phyloP scores from a whole-genome alignment of 2,113 vertebrate genomes.

The Poecile atricapillus region DNA sequence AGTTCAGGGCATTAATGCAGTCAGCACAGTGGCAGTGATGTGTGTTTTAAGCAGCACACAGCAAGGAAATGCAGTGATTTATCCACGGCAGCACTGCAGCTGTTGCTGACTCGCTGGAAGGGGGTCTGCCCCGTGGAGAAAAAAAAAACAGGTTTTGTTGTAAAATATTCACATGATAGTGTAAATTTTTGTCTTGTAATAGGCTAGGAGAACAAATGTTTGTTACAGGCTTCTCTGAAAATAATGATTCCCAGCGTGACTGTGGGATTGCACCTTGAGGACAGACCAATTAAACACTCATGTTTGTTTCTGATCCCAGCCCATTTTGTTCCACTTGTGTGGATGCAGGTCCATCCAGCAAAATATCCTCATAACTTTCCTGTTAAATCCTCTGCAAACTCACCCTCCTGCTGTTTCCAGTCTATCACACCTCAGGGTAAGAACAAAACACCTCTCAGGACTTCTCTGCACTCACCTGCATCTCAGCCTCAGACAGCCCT shows the following conservation, averaged over 20 bases:
- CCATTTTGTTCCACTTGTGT: background rate
- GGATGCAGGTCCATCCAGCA: background rate
- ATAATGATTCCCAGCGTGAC: background rate
- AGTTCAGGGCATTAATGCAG: background rate
- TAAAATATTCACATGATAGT: background rate
- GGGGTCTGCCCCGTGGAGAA: background rate
- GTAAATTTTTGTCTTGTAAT: background rate
- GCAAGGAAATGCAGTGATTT: background rate
- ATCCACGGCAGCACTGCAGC: background rate
- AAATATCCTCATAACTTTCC: background rate
- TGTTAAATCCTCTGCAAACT: background rate
- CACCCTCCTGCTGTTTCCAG: background rate
- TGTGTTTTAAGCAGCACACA: background rate
- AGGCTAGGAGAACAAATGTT: background rate
- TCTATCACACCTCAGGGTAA: background rate
- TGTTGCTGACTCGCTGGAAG: background rate
- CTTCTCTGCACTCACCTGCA: background rate
- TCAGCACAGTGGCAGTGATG: background rate
- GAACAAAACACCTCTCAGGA: background rate
- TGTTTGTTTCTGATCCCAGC: background rate
- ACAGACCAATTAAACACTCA: background rate
- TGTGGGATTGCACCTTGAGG: background rate
- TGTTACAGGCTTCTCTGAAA: background rate
- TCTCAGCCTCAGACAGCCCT: background rate
- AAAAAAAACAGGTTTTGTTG: background rate